Conservation (phyloP, 2,113 vertebrate species). For the Tor tambroides region DNA sequence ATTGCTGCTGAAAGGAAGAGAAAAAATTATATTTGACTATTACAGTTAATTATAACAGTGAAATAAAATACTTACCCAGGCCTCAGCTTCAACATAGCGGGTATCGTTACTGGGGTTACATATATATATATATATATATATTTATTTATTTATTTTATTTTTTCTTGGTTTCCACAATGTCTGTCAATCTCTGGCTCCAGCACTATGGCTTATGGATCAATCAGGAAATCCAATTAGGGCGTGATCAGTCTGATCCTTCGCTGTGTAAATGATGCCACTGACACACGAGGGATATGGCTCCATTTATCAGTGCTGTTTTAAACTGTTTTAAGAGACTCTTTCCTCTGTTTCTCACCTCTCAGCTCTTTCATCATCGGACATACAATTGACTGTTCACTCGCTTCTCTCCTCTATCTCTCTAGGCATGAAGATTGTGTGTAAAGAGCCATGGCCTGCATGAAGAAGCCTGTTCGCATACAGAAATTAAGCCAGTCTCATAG, state of each 20-base stretch:
- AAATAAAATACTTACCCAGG: background rate
- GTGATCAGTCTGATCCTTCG: slow-evolving; percentile 28
- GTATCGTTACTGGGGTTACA: background rate
- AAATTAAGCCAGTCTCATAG: background rate
- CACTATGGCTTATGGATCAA: slow-evolving; percentile 29
- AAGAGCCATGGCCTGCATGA: background rate
- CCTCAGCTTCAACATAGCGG: background rate
- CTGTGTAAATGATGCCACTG: slow-evolving; percentile 39
- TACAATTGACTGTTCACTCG: background rate
- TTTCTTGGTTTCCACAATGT: background rate
- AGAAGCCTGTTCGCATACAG: background rate
- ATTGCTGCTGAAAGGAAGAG: too few relatives aligned
- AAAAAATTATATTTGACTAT: too few relatives aligned
- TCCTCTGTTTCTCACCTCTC: slow-evolving; percentile 6
- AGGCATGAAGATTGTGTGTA: background rate
- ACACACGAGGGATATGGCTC: background rate
- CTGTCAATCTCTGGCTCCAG: slow-evolving; percentile 10
- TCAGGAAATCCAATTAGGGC: slow-evolving; percentile 49
- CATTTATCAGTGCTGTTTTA: slow-evolving; percentile 46
- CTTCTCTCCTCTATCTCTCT: background rate
- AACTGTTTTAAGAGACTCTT: slow-evolving; percentile 30
- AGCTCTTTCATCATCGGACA: slow-evolving; percentile 15
- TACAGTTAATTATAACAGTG: too few relatives aligned
- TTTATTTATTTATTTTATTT: too few relatives aligned
- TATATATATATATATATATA: too few relatives aligned